A percentile compares a stretch with the other conserved stretches of the same genome.
phyloP scores from a whole-genome alignment of 2,888 invertebrate genomes.

The Belgica antarctica region DNA sequence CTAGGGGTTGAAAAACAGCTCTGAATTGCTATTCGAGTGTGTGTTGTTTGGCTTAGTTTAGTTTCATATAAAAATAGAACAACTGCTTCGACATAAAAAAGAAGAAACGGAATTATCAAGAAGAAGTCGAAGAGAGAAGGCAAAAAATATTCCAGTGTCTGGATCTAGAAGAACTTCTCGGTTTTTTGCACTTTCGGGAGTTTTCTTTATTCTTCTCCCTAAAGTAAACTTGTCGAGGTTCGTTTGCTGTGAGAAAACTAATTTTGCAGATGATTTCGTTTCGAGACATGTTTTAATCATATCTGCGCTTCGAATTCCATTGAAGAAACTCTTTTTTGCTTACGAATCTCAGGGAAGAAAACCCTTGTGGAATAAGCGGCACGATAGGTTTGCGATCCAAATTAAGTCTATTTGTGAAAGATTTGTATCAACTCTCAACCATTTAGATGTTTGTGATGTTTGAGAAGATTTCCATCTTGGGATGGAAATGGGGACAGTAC shows the following conservation, averaged over 20 bases:
- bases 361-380: constrained; percentile 14
- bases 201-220: neutral
- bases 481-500: too few relatives aligned
- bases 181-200: too few relatives aligned
- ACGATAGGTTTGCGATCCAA: neutral
- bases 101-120: neutral
- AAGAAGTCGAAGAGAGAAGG: neutral
- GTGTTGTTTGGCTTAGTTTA: neutral
- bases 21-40: constrained; percentile 8
- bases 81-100: constrained; percentile 21
- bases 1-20: constrained; percentile 28
- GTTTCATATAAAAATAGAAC: constrained; percentile 34
- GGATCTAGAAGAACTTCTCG: constrained; percentile 37
- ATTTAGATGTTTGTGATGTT: too few relatives aligned
- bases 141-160: constrained; percentile 28
- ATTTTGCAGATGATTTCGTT: constrained; percentile 30
- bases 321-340: neutral
- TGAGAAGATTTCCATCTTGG: neutral
- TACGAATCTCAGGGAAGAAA: neutral
- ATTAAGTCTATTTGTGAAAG: neutral
- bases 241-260: constrained; percentile 32
- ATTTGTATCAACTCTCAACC: neutral
- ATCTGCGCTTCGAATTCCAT: neutral
- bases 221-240: neutral
- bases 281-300: constrained; percentile 32